A percentile compares a stretch with the other conserved stretches of the same genome.
phyloP scores from a whole-genome alignment of 2,888 invertebrate species.

The Chironomus tentans region DNA sequence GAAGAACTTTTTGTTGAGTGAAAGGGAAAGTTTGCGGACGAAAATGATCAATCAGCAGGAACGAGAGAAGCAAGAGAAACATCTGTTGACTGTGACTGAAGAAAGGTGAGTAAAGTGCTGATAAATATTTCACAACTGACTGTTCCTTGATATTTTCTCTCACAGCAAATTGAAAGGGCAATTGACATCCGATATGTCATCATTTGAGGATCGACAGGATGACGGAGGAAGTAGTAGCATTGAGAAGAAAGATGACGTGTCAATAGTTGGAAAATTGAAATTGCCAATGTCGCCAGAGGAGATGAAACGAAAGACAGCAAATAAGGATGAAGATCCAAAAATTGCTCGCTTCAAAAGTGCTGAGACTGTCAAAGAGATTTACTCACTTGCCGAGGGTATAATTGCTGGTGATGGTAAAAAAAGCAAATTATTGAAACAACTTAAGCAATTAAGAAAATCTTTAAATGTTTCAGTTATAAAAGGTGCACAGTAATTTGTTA shows the following conservation, averaged over 20 bases:
- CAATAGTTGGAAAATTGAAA: constrained; percentile 29
- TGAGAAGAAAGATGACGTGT: constrained; percentile 32
- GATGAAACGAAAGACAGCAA: constrained; percentile 36
- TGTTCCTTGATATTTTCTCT: too few species aligned
- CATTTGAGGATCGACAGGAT: neutral
- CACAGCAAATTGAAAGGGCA: too few species aligned
- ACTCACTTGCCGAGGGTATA: constrained; percentile 50
- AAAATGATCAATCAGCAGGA: constrained; percentile 31
- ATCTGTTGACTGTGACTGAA: neutral
- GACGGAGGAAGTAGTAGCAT: too few species aligned
- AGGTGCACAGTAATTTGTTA: neutral
- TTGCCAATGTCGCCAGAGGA: constrained; percentile 29
- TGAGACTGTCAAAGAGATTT: constrained; percentile 52
- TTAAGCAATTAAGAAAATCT: constrained; percentile 15
- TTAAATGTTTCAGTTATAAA: constrained; percentile 4
- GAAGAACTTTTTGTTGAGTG: constrained; percentile 37
- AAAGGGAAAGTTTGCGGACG: constrained; percentile 38
- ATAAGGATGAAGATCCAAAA: constrained; percentile 48
- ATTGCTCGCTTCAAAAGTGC: constrained; percentile 46
- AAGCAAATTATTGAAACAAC: constrained; percentile 21
- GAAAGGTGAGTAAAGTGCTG: neutral
- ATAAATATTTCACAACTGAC: too few species aligned
- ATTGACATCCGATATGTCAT: neutral
- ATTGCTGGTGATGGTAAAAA: constrained; percentile 39
- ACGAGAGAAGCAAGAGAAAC: constrained; percentile 29